Evolutionary conservation across 2,797 vertebrate genomes (phyloP).

Genomic region (Sebastes taczanowskii): DNA sequence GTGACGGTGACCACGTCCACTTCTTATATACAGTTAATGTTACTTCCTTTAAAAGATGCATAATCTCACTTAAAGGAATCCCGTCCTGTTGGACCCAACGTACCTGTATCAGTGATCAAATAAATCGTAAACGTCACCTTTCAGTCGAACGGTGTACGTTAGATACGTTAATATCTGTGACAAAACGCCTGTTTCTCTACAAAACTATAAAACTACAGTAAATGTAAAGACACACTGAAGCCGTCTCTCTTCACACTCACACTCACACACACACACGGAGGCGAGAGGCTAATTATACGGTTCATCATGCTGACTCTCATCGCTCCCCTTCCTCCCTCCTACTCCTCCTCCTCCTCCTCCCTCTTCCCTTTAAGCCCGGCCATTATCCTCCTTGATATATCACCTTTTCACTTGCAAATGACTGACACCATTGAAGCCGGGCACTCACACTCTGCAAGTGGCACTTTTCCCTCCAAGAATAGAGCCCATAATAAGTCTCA

Average conservation of each 20-base stretch:
- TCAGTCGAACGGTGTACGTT: too few relatives aligned
- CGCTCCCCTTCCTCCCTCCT: neutral
- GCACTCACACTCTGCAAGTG: conserved; percentile 35
- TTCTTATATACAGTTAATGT: too few relatives aligned
- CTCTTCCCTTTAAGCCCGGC: neutral
- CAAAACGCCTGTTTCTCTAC: too few relatives aligned
- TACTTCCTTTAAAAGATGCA: too few relatives aligned
- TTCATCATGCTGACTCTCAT: conserved; percentile 2
- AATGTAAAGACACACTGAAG: neutral
- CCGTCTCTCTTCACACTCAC: neutral
- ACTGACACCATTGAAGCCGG: conserved; percentile 44
- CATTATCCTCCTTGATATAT: conserved; percentile 54
- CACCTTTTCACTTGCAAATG: conserved; percentile 58
- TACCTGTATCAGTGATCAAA: too few relatives aligned
- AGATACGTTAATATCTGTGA: too few relatives aligned
- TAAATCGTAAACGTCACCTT: too few relatives aligned
- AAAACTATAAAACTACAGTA: neutral
- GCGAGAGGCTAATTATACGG: conserved; percentile 32
- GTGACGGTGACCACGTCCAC: too few relatives aligned
- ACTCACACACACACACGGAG: neutral
- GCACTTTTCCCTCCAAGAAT: conserved; percentile 48
- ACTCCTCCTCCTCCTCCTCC: neutral
- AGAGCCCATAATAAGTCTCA: conserved; percentile 38
- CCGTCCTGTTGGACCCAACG: too few relatives aligned
- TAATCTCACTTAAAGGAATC: too few relatives aligned